Evolutionary conservation across 2,797 vertebrate species (phyloP).

Genomic region (Selene dorsalis): DNA sequence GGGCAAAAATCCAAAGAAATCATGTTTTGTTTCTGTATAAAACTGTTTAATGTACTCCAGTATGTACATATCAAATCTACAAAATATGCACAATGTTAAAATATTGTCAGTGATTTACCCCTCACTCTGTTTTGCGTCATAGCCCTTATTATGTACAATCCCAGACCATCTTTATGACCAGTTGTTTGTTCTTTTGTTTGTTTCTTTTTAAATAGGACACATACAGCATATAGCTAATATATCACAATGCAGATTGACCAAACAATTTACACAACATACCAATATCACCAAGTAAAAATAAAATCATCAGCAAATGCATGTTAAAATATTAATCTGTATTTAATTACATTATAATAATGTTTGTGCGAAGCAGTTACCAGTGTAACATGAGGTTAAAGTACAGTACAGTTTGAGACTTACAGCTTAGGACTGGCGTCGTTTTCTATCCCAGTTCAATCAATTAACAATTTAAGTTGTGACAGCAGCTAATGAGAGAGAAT

Average conservation of each 20-base stretch:
- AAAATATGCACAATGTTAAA: slow-evolving; percentile 86
- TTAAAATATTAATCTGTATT: slow-evolving; percentile 79
- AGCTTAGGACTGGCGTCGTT: slow-evolving; percentile 44
- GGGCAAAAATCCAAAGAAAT: slow-evolving; percentile 26
- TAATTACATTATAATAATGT: slow-evolving; percentile 65
- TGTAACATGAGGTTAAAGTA: slow-evolving; percentile 73
- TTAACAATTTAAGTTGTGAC: slow-evolving; percentile 60
- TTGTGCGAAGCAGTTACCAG: slow-evolving; percentile 72
- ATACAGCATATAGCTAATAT: slow-evolving; percentile 69
- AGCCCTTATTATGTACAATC: slow-evolving; percentile 81
- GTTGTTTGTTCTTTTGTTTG: neutral
- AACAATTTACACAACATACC: slow-evolving; percentile 69
- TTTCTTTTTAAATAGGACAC: slow-evolving; percentile 71
- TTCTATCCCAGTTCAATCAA: slow-evolving; percentile 54
- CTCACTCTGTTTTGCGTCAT: slow-evolving; percentile 63
- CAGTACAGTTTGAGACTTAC: slow-evolving; percentile 63
- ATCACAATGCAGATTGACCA: slow-evolving; percentile 69
- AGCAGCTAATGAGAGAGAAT: slow-evolving; percentile 54
- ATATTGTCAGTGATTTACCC: slow-evolving; percentile 74
- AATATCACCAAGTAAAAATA: slow-evolving; percentile 68
- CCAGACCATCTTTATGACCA: slow-evolving; percentile 61
- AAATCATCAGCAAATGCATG: slow-evolving; percentile 69
- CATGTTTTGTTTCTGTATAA: slow-evolving; percentile 71
- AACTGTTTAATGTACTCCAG: slow-evolving; percentile 83
- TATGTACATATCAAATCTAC: slow-evolving; percentile 88